Conservation (phyloP, 2,888 invertebrate species). For the Aphodius granarius region DNA sequence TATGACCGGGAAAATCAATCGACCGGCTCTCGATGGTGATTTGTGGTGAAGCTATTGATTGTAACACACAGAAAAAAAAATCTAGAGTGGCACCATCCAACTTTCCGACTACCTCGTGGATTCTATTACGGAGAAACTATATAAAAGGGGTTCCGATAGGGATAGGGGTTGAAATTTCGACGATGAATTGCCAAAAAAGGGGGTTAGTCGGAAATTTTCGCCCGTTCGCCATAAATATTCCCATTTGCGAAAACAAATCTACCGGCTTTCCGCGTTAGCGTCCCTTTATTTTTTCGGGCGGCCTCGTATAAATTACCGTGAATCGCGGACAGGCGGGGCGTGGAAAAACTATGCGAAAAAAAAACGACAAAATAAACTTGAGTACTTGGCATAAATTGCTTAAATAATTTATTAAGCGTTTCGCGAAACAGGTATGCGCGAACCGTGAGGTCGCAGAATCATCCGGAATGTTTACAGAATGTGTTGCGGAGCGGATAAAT, state of each 20-base stretch:
- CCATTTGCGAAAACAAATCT: conserved; percentile 10
- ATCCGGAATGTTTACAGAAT: conserved; percentile 28
- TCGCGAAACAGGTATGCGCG: conserved; percentile 1
- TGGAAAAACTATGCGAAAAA: not conserved
- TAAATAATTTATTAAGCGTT: conserved; percentile 23
- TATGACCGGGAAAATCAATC: not conserved
- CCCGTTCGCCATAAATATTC: conserved; percentile 8
- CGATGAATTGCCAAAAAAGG: not conserved
- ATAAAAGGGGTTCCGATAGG: no score
- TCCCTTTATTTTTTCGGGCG: not conserved
- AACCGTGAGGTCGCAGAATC: conserved; percentile 6
- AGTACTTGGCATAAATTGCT: conserved; percentile 19
- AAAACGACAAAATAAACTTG: no score
- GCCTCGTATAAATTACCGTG: conserved; percentile 17
- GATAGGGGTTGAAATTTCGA: not conserved
- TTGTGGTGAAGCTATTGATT: not conserved
- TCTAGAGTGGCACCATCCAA: no score
- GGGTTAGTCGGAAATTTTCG: not conserved
- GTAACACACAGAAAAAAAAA: no score
- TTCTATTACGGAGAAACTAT: no score
- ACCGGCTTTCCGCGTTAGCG: conserved; percentile 8
- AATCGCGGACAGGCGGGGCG: conserved; percentile 7
- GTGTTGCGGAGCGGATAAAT: conserved; percentile 24
- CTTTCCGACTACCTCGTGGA: not conserved
- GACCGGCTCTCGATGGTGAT: not conserved